A percentile compares a stretch with the other conserved stretches of the same genome.
These are phyloP conservation scores for Pilophorus perplexus DNA, from an alignment of 2,888 invertebrate genomes.

Conservation along the genomic window DNA sequence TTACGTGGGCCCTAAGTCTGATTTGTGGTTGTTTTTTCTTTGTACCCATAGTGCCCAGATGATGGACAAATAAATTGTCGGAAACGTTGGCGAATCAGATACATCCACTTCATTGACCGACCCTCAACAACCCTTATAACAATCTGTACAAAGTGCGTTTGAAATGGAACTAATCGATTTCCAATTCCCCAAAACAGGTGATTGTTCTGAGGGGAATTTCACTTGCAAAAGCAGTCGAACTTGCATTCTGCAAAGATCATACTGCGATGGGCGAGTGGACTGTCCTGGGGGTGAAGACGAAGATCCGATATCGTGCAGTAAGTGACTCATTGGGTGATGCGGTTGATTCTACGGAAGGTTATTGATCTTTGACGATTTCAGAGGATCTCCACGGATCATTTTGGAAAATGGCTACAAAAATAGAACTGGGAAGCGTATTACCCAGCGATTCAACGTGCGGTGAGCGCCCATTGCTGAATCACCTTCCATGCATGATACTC, in stretches of 20 bases:
- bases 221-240: conserved; percentile 56
- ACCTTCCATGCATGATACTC: too few relatives aligned
- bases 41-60: too few relatives aligned
- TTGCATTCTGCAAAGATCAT: conserved; percentile 58
- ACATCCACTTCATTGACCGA: too few relatives aligned
- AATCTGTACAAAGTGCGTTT: too few relatives aligned
- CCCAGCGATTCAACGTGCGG: conserved; percentile 38
- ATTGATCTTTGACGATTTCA: conserved; percentile 46
- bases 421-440: conserved; percentile 18
- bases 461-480: too few relatives aligned
- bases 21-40: too few relatives aligned
- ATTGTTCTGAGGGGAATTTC: conserved; percentile 54
- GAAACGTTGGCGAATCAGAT: too few relatives aligned
- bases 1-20: too few relatives aligned
- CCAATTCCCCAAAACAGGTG: too few relatives aligned
- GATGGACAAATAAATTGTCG: too few relatives aligned
- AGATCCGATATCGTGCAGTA: conserved; percentile 52
- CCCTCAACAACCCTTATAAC: too few relatives aligned
- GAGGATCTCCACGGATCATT: conserved; percentile 51
- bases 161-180: too few relatives aligned
- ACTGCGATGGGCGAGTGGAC: conserved; percentile 57
- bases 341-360: not conserved
- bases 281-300: conserved; percentile 56
- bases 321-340: conserved; percentile 46
- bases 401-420: conserved; percentile 47